A percentile compares a stretch with the other conserved stretches of the same genome.
These are phyloP conservation scores for Calycopis cecrops DNA, from an alignment of 1,140 invertebrate genomes.

Conservation along the genomic window DNA sequence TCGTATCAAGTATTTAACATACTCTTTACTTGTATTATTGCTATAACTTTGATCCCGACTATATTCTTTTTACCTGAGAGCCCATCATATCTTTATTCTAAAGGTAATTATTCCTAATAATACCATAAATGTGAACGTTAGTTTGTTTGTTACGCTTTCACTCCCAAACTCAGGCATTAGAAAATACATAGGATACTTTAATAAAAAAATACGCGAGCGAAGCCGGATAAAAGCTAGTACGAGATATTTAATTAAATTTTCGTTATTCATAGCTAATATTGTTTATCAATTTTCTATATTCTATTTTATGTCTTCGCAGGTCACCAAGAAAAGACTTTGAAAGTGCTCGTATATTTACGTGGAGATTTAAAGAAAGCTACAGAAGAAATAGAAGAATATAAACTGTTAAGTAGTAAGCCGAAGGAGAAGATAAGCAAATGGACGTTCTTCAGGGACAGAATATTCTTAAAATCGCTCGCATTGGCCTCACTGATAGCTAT, in stretches of 20 bases:
- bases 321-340: conserved; percentile 3
- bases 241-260: no score
- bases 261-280: no score
- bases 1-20: not conserved
- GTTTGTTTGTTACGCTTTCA: no score
- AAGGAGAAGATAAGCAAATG: not conserved
- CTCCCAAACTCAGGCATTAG: no score
- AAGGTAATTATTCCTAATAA: not conserved
- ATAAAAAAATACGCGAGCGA: no score
- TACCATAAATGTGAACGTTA: no score
- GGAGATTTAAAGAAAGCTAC: not conserved
- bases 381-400: conserved; percentile 18
- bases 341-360: conserved; percentile 1
- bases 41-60: conserved; percentile 8
- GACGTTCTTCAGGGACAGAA: not conserved
- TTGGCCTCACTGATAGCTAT: not conserved
- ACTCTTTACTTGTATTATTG: not conserved
- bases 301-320: no score
- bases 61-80: conserved; percentile 12
- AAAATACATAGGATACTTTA: no score
- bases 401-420: not conserved
- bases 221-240: no score
- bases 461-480: conserved; percentile 1
- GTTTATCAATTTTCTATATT: no score
- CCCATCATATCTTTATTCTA: not conserved